Evolutionary conservation across 2,113 vertebrate genomes (phyloP), one percentile per base, ranked within the genome.

Genomic region (Dasyornis broadbenti): DNA sequence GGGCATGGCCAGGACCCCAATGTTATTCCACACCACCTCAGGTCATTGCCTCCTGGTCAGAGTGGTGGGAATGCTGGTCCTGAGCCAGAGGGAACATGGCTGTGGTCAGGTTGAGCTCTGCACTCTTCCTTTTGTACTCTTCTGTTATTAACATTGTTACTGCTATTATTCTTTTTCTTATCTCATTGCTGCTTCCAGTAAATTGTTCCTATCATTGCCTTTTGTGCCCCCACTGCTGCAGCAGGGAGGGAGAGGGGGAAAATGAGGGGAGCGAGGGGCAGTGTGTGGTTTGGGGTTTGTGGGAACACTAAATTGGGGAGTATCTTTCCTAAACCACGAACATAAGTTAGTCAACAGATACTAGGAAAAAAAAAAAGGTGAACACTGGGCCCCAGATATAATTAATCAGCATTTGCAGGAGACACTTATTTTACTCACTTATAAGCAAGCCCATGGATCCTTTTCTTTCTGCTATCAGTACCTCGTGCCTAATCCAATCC

Each of bases 61-160:
- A 40, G 31, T 5, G 2, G 42, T 57, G 82, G 31, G 13, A 85
- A 42, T 0, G 1, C 52, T 30, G 42, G 24, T 24, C 35, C 82
- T 50, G 37, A 66, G 37, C 44, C 52, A 50, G 31, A 35, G 31
- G 37, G 37, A 86, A 27, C 60, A 40, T 1, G 23, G 60, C 26
- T 59, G 50, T 0, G 0, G 15, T 40, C 30, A 4, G 15, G 35
- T 9, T 15, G 2, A 68, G 22, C 44, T 42, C 61, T 0, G 0
- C 44, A 33, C 9, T 37, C 37, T 23, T 27, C 9, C 37, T 52
- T 77, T 21, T 59, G 21, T 3, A 12, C 31, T 31, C 14, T 44
- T 35, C 4, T 37, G 14, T 44, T 37, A 28, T 27, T 52, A 60
- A 17, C 19, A 5, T 27, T 42, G 53, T 21, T 35, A 42, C 52